Base-by-base conservation (phyloP, 2,797 vertebrate species). In the Danionella dracula region DNA sequence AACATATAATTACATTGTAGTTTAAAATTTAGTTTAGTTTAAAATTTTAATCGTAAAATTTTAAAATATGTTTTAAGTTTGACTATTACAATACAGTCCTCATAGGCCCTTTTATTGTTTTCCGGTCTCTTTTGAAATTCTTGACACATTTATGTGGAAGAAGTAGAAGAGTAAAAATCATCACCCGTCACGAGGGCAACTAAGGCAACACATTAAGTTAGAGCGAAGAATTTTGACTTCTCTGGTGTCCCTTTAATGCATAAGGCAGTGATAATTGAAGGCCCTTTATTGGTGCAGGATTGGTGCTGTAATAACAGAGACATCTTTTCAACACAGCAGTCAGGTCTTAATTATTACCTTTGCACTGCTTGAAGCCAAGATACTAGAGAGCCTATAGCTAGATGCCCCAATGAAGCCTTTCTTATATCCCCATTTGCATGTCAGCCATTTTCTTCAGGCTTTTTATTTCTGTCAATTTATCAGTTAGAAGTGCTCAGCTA, bases 301-400 rank as follows among this genome's bases (percentile, higher is more conserved):
- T 20, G 27, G 34, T 41, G 27, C 46, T 51, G 58, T 61, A 74
- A 68, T 74, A 73, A 74, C 73, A 73, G 17, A 76, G 42, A 67
- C 69, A 34, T 69, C 53, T 72, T 68, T 69, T 63, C 45, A 29
- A 46, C 42, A 67, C 37, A 64, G 73, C 73, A 70, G 58, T 66
- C 49, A 20, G 11, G 44, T 72, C 75, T 77, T 75, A 76, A 80
- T 76, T 77, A 78, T 79, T 62, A 80, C 49, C 64, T 74, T 70
- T 71, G 38, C 54, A 45, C 48, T 35, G 70, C 44, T 35, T 70
- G 63, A 38, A 29, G 27, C 41, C 11, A 29, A 37, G 23, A 42
- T 54, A 68, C 27, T 11, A 31, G 38, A 65, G 56, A 58, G 65
- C 49, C 68, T 27, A 17, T 51, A 56, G 45, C 20, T 44, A 61